Conservation (phyloP, 2,113 vertebrate species). For the Nycticryphes semicollaris region DNA sequence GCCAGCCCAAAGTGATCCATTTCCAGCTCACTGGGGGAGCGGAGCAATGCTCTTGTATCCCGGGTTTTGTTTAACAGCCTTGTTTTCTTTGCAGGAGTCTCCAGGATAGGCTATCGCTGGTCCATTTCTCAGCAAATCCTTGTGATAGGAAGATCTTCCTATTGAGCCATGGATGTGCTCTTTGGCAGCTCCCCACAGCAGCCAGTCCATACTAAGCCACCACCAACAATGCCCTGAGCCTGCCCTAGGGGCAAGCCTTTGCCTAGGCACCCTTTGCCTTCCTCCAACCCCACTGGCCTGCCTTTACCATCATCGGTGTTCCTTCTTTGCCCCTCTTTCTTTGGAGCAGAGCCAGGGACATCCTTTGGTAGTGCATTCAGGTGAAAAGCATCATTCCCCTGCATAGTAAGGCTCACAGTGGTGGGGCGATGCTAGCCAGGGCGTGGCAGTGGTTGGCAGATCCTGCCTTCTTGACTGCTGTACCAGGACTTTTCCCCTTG, state of each 20-base stretch:
- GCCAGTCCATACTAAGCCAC: neutral
- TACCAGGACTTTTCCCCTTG: neutral
- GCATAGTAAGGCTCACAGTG: accelerated
- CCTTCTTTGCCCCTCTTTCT: neutral
- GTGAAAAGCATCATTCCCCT: neutral
- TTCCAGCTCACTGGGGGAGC: neutral
- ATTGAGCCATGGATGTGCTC: accelerated
- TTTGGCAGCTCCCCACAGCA: neutral
- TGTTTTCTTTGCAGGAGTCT: neutral
- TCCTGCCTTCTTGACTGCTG: neutral
- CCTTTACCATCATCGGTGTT: neutral
- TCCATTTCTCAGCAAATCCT: neutral
- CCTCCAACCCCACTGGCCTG: neutral
- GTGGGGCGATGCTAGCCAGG: neutral
- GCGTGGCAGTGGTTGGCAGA: neutral
- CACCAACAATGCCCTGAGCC: accelerated
- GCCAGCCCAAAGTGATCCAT: neutral
- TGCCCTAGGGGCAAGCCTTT: neutral
- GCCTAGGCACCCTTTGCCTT: neutral
- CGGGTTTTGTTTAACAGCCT: neutral
- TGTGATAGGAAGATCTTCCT: neutral
- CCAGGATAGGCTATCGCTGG: neutral
- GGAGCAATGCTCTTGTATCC: neutral
- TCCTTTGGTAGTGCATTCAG: neutral
- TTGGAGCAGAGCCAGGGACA: neutral